Evolutionary conservation across 2,797 vertebrate species (phyloP), one percentile per base, ranked within the genome.

Genomic region (Buceros bicornis): DNA sequence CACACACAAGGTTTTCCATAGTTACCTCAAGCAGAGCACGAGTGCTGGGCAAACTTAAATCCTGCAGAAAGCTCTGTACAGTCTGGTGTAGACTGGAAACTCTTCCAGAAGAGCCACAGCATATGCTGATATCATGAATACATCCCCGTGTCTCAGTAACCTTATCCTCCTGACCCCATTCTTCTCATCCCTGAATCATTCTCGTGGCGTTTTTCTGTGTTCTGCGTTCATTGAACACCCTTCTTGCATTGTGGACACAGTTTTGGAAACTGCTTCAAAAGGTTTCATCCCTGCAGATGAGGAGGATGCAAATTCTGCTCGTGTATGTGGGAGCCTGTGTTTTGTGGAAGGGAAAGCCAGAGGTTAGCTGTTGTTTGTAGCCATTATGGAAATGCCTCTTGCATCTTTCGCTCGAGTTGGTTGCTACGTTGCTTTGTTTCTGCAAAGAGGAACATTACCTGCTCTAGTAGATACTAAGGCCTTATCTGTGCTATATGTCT

Each of bases 161-260:
- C n/a, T 80, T 92, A 45, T 26, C 37, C 47, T 80, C 29, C 89
- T 53, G 31, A 64, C 53, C 21, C 45, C 25, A 19, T n/a, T 72
- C 24, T 33, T 72, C 58, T 71, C 51, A 91, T 82, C 37, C 16
- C 16, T 73, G 86, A 42, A 80, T 85, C 33, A 53, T 31, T 87
- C 43, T 31, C 9, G 2, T 53, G 79, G 53, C 18, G 37, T 25
- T 65, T 81, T 17, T 71, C 48, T 64, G 43, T 2, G 0, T 65
- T 91, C 84, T 40, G 80, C 21, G 60, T 28, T 25, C 19, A 73
- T 62, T 24, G 54, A 71, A 56, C 16, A 37, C 15, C 33, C n/a
- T 65, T 65, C 33, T n/a, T 58, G 50, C 37, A 65, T 26, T 1
- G 1, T 4, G 35, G 35, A 73, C 2, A 16, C 0, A 1, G 17